Percentiles rank a stretch among this genome's conserved stretches.
Conservation (phyloP, 2,797 vertebrate species). For the Bradypus variegatus region DNA sequence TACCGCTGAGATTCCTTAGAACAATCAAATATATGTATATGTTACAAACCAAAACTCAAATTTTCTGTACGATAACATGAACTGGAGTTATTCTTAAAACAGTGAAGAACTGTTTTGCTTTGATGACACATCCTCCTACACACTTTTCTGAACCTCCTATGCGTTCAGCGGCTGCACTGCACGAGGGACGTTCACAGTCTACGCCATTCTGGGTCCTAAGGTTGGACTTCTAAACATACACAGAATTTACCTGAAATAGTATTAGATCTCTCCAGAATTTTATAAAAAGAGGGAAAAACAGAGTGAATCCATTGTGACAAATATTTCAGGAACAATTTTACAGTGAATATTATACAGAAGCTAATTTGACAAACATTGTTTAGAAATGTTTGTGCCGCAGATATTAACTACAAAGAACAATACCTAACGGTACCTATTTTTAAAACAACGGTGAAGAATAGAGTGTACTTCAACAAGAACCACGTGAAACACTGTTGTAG, state of each 20-base stretch:
- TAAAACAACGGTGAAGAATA: background rate
- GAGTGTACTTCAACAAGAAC: background rate
- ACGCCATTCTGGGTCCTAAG: background rate
- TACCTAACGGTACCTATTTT: background rate
- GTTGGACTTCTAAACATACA: background rate
- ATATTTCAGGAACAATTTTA: background rate
- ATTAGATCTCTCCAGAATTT: background rate
- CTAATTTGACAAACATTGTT: background rate
- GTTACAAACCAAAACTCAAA: background rate
- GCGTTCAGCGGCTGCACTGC: background rate
- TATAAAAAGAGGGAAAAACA: background rate
- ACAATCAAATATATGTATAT: background rate
- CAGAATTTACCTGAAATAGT: background rate
- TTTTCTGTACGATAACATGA: too few species aligned
- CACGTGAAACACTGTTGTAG: background rate
- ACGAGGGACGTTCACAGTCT: background rate
- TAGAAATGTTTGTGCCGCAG: background rate
- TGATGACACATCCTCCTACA: fast-evolving
- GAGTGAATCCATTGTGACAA: background rate
- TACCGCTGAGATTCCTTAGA: background rate
- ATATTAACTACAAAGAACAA: background rate
- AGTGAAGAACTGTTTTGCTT: fast-evolving
- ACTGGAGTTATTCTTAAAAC: background rate
- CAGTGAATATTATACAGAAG: background rate
- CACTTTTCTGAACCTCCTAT: background rate